These are phyloP conservation scores for Perdita meconis DNA, from an alignment of 2,888 invertebrate genomes.

Conservation along the genomic window DNA sequence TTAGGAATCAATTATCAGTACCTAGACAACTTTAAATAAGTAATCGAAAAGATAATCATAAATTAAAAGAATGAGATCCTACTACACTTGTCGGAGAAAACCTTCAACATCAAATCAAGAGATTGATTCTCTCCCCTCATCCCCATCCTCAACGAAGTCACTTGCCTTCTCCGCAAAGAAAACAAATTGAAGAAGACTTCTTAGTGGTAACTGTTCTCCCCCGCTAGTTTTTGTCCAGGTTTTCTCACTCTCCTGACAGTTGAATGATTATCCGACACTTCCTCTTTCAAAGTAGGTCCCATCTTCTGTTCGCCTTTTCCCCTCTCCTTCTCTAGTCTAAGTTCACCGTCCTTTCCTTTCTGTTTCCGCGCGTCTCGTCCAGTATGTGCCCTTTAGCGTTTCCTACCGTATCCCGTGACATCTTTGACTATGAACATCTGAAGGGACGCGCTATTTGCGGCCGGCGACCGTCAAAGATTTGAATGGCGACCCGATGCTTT, in stretches of 20 bases:
- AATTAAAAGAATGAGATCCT: too few species aligned
- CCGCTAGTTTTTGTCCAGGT: slow-evolving; percentile 40
- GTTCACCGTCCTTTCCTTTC: slow-evolving; percentile 35
- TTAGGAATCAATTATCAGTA: too few species aligned
- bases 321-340: slow-evolving; percentile 30
- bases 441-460: slow-evolving; percentile 69
- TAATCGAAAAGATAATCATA: too few species aligned
- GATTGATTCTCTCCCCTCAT: too few species aligned
- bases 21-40: too few species aligned
- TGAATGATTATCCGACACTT: slow-evolving; percentile 77
- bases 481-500: slow-evolving; percentile 79
- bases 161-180: slow-evolving; percentile 54
- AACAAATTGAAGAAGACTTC: slow-evolving; percentile 71
- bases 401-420: slow-evolving; percentile 71
- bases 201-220: slow-evolving; percentile 59
- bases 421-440: slow-evolving; percentile 81
- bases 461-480: slow-evolving; percentile 76
- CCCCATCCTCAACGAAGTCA: background rate
- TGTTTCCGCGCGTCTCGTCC: slow-evolving; percentile 34
- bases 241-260: slow-evolving; percentile 64
- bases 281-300: slow-evolving; percentile 70
- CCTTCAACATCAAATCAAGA: too few species aligned
- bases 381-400: slow-evolving; percentile 50
- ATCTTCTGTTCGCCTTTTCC: slow-evolving; percentile 28
- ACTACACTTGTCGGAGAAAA: too few species aligned